These are phyloP conservation scores for Platorchestia sp. DNA, from an alignment of 1,140 invertebrate genomes.

Conservation along the genomic window DNA sequence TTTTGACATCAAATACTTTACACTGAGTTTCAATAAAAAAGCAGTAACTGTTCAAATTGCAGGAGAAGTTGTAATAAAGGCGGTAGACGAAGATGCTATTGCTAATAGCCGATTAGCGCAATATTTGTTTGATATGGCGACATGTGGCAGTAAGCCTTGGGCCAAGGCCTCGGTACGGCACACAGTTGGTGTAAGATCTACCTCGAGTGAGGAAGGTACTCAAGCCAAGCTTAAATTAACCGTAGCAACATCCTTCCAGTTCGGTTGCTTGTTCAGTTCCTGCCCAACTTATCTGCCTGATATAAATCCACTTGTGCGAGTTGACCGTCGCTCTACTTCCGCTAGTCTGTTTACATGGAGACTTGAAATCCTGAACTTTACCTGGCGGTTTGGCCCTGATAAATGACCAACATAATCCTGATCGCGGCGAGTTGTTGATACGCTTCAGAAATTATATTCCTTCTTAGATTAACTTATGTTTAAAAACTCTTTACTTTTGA, in stretches of 20 bases:
- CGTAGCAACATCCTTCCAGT: background rate
- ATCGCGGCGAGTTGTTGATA: background rate
- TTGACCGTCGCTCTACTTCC: background rate
- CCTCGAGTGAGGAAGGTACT: background rate
- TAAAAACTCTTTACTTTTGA: background rate
- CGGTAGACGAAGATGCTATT: background rate
- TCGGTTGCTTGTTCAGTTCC: background rate
- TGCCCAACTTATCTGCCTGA: background rate
- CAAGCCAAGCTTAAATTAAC: background rate
- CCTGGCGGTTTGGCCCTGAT: background rate
- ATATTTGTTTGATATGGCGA: constrained; percentile 44
- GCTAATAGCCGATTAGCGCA: constrained; percentile 34
- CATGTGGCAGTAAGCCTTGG: background rate
- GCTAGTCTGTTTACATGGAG: background rate
- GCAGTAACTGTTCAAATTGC: background rate
- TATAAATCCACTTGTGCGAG: background rate
- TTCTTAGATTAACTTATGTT: background rate
- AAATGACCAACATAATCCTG: background rate
- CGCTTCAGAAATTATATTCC: background rate
- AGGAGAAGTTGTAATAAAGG: background rate
- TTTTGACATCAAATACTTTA: background rate
- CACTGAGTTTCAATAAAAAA: background rate
- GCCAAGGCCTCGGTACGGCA: constrained; percentile 13
- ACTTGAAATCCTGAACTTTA: background rate
- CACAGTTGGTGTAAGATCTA: background rate